These are phyloP conservation scores for Perognathus longimembris DNA, from an alignment of 2,113 vertebrate species.

Conservation along the genomic window DNA sequence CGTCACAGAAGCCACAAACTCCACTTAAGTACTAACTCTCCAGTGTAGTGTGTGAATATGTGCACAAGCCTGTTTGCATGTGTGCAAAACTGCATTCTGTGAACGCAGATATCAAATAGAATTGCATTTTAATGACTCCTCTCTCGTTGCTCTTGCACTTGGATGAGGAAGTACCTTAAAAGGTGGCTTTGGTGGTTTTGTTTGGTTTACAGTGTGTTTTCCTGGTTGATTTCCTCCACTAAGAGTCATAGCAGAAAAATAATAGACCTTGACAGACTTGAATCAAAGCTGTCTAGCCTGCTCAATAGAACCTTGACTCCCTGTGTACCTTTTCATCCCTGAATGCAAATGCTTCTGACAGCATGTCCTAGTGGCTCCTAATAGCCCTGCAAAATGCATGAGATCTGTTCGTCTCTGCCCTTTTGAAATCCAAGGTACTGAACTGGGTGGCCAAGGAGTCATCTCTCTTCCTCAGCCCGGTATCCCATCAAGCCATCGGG, in stretches of 20 bases:
- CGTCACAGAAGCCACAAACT: background rate
- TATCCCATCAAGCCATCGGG: background rate
- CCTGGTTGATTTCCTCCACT: conserved; percentile 30
- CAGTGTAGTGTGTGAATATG: background rate
- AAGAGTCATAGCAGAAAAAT: conserved; percentile 55
- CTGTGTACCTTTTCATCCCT: conserved; percentile 65
- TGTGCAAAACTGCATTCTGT: background rate
- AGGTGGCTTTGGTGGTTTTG: background rate
- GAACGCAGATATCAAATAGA: background rate
- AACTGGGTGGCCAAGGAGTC: conserved; percentile 10
- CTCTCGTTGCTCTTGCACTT: conserved; percentile 31
- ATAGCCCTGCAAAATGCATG: conserved; percentile 53
- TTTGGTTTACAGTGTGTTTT: conserved; percentile 13
- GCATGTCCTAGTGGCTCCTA: conserved; percentile 45
- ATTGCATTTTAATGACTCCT: background rate
- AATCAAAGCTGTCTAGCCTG: conserved; percentile 48
- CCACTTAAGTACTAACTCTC: background rate
- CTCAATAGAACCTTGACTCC: conserved; percentile 60
- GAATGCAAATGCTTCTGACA: conserved; percentile 57
- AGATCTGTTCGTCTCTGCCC: conserved; percentile 21
- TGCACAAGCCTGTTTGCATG: background rate
- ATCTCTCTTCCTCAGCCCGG: background rate
- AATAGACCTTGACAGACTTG: conserved; percentile 63
- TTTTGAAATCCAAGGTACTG: conserved; percentile 37
- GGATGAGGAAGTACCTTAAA: background rate